Conservation (phyloP, 2,113 vertebrate species). For the Romanogobio albipinnatus region DNA sequence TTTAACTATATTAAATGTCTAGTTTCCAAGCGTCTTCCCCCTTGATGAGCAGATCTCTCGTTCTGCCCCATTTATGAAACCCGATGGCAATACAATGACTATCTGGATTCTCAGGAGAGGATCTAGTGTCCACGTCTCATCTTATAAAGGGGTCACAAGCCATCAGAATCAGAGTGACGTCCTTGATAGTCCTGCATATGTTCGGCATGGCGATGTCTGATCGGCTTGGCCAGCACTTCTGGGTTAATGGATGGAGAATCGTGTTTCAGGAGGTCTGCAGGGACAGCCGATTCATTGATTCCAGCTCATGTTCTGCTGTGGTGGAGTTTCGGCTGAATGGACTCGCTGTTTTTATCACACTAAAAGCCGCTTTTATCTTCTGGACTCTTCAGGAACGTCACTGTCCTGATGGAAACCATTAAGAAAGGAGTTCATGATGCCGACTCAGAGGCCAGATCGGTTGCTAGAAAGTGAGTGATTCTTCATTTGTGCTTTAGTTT, state of each 20-base stretch:
- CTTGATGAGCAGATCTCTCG: not conserved
- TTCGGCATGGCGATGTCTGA: not conserved
- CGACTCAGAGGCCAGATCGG: constrained; percentile 91
- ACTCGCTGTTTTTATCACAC: not conserved
- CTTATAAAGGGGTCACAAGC: not conserved
- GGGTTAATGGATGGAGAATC: not conserved
- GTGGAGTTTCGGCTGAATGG: not conserved
- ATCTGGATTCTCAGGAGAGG: not conserved
- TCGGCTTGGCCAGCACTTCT: not conserved
- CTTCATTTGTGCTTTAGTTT: not conserved
- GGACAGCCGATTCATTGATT: not conserved
- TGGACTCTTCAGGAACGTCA: constrained; percentile 78
- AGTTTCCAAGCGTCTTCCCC: not conserved
- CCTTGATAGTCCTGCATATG: not conserved
- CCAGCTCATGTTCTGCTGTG: constrained; percentile 18
- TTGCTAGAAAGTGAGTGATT: constrained; percentile 88
- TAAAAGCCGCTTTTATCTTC: not conserved
- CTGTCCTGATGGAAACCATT: constrained; percentile 90
- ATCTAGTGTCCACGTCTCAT: not conserved
- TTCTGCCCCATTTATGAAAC: constrained; percentile 1
- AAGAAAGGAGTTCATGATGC: constrained; percentile 96
- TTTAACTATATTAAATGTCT: not conserved
- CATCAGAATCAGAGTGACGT: not conserved
- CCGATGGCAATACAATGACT: not conserved
- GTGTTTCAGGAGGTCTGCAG: not conserved